phyloP scores from a whole-genome alignment of 2,888 invertebrate species.

The Sarcophaga carnaria region DNA sequence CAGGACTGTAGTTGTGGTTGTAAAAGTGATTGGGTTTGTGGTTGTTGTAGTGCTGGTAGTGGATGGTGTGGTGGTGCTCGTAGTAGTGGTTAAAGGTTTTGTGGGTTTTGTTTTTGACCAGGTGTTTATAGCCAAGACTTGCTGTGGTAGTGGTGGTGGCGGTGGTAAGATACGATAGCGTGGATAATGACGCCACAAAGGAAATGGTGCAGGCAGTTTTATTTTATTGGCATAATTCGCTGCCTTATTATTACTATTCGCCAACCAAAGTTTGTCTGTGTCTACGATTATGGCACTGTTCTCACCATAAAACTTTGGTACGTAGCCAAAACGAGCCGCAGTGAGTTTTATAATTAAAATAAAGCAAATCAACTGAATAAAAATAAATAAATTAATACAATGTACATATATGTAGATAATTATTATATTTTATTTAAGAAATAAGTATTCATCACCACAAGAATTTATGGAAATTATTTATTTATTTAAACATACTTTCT shows the following conservation, averaged over 20 bases:
- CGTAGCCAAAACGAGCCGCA: conserved; percentile 57
- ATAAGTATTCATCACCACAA: background rate
- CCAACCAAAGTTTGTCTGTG: conserved; percentile 57
- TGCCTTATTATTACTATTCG: conserved; percentile 25
- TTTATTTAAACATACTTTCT: conserved; percentile 41
- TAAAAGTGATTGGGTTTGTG: conserved; percentile 27
- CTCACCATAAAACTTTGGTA: conserved; percentile 72
- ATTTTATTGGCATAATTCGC: conserved; percentile 69
- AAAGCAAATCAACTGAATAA: conserved; percentile 44
- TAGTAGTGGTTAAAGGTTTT: background rate
- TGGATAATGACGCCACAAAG: conserved; percentile 73
- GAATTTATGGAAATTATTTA: too few relatives aligned
- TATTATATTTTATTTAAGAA: conserved; percentile 11
- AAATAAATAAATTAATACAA: background rate
- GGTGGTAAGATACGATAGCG: conserved; percentile 69
- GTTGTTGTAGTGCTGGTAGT: conserved; percentile 31
- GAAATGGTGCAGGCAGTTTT: conserved; percentile 71
- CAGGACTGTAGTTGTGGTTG: conserved; percentile 37
- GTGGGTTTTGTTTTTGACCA: conserved; percentile 14
- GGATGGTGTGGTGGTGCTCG: background rate
- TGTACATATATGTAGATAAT: background rate
- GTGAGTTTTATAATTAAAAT: conserved; percentile 54
- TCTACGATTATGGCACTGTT: conserved; percentile 74
- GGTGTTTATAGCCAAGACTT: conserved; percentile 54
- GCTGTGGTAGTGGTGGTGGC: conserved; percentile 32